Evolutionary conservation across 2,113 vertebrate genomes (phyloP).

Genomic region (Antennarius striatus): DNA sequence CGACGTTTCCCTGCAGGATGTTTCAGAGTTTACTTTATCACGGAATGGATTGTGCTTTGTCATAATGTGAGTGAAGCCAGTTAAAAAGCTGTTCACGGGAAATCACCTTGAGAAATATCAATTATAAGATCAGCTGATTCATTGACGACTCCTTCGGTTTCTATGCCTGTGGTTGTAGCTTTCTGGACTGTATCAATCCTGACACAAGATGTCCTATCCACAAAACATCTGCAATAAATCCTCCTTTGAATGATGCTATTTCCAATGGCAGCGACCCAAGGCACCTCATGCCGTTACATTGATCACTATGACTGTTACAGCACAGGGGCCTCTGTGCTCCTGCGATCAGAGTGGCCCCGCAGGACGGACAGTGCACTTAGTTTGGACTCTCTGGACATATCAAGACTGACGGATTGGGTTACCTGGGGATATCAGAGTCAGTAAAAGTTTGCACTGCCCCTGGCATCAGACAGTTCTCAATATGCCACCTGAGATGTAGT

Average conservation of each 20-base stretch:
- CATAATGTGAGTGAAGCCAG: background rate
- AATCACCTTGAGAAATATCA: no score
- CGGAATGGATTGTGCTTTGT: background rate
- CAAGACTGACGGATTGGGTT: slow-evolving; percentile 47
- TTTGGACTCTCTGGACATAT: slow-evolving; percentile 30
- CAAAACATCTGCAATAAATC: slow-evolving; percentile 14
- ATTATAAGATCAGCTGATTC: no score
- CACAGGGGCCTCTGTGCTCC: slow-evolving; percentile 35
- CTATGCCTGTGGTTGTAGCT: no score
- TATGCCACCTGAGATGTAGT: slow-evolving; percentile 18
- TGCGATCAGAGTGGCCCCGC: slow-evolving; percentile 13
- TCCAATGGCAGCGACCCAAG: slow-evolving; percentile 41
- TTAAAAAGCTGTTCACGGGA: no score
- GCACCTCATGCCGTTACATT: slow-evolving; percentile 31
- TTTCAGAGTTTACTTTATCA: background rate
- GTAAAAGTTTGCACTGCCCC: slow-evolving; percentile 48
- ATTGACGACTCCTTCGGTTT: no score
- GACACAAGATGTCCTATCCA: slow-evolving; percentile 10
- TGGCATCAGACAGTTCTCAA: slow-evolving; percentile 34
- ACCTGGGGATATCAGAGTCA: slow-evolving; percentile 22
- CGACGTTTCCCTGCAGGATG: background rate
- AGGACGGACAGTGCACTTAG: slow-evolving; percentile 28
- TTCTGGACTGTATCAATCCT: background rate
- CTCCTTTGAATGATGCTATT: slow-evolving; percentile 26
- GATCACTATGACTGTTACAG: slow-evolving; percentile 32